Evolutionary conservation across 2,888 invertebrate species (phyloP).

Genomic region (Trisateles emortualis): DNA sequence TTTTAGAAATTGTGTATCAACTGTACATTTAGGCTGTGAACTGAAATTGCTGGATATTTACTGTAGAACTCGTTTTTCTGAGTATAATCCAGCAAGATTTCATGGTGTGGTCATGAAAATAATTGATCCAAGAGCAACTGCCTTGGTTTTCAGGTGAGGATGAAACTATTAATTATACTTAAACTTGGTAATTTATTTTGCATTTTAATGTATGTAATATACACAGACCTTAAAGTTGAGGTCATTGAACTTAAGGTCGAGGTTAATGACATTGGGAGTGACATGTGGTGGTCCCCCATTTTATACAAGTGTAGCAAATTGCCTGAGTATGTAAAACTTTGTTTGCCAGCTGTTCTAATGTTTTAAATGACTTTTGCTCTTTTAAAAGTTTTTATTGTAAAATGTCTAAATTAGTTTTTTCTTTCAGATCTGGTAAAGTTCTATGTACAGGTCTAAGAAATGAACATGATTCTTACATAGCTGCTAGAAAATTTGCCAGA

Average conservation of each 20-base stretch:
- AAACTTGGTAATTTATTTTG: too few species aligned
- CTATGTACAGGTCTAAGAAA: slow-evolving; percentile 93
- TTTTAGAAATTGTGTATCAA: slow-evolving; percentile 93
- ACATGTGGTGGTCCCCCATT: too few species aligned
- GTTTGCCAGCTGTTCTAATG: too few species aligned
- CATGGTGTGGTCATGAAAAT: slow-evolving; percentile 95
- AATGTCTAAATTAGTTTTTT: slow-evolving; percentile 45
- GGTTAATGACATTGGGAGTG: too few species aligned
- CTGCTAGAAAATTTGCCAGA: slow-evolving; percentile 93
- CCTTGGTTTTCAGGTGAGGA: slow-evolving; percentile 86
- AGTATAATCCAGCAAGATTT: slow-evolving; percentile 94
- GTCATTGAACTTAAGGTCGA: too few species aligned
- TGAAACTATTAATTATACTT: too few species aligned
- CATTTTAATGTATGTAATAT: too few species aligned
- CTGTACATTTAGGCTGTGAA: slow-evolving; percentile 91
- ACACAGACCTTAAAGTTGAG: too few species aligned
- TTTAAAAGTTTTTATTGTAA: too few species aligned
- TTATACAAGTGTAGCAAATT: too few species aligned
- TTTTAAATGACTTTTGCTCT: too few species aligned
- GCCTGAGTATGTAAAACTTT: too few species aligned
- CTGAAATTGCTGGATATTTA: slow-evolving; percentile 91
- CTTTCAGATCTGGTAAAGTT: slow-evolving; percentile 91
- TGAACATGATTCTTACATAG: slow-evolving; percentile 92
- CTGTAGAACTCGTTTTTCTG: slow-evolving; percentile 92
- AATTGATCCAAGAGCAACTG: slow-evolving; percentile 91